Conservation (phyloP, 2,797 vertebrate species). For the Hirundo rustica region DNA sequence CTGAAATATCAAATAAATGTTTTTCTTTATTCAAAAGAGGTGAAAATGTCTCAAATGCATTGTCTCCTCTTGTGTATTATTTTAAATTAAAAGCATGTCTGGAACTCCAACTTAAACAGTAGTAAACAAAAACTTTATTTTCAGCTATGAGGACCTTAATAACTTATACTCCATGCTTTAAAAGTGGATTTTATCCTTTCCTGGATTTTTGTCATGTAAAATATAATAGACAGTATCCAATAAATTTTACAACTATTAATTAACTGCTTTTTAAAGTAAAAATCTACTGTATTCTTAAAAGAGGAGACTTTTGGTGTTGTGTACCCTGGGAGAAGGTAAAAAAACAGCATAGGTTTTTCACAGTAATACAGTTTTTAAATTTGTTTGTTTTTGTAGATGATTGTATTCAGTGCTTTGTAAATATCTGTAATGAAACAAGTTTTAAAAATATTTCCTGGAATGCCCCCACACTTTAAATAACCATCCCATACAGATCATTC, state of each 20-base stretch:
- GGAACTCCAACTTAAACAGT: not conserved
- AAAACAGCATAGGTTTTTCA: not conserved
- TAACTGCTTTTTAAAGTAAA: not conserved
- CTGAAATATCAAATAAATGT: not conserved
- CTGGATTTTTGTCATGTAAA: not conserved
- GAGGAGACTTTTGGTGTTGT: not conserved
- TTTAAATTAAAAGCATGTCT: not conserved
- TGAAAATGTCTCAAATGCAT: not conserved
- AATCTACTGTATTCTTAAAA: not conserved
- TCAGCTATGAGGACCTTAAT: not conserved
- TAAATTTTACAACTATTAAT: not conserved
- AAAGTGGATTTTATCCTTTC: not conserved
- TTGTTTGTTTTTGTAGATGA: not conserved
- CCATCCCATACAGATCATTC: not conserved
- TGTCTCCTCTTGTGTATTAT: not conserved
- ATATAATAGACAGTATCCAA: not conserved
- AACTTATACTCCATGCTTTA: not conserved
- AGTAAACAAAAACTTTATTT: not conserved
- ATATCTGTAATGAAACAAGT: not conserved
- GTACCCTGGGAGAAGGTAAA: not conserved
- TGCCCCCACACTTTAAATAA: not conserved
- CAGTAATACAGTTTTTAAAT: not conserved
- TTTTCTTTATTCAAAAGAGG: not conserved
- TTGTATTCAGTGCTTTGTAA: not conserved
- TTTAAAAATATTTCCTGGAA: not conserved